phyloP scores from a whole-genome alignment of 2,888 invertebrate genomes.

The Andrena flavipes region DNA sequence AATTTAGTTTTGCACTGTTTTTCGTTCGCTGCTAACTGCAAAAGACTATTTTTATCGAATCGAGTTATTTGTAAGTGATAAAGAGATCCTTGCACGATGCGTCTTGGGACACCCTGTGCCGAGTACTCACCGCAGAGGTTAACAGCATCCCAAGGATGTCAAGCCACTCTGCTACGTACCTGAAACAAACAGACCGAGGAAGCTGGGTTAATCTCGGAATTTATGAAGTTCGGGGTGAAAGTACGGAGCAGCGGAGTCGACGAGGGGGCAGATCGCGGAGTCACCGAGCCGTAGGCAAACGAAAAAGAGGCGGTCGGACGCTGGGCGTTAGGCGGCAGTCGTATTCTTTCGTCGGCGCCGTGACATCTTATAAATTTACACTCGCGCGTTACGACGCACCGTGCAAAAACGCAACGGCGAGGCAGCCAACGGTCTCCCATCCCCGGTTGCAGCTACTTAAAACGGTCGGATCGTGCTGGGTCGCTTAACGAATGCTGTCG shows the following conservation, averaged over 20 bases:
- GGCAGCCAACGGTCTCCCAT: constrained; percentile 5
- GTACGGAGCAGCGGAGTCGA: neutral
- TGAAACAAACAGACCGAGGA: constrained; percentile 43
- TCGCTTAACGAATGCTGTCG: constrained; percentile 67
- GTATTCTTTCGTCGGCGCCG: constrained; percentile 29
- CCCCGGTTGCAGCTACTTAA: constrained; percentile 48
- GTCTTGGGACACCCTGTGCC: constrained; percentile 10
- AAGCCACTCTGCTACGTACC: constrained; percentile 42
- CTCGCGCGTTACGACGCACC: constrained; percentile 27
- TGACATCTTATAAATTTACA: constrained; percentile 62
- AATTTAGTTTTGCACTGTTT: too few relatives aligned
- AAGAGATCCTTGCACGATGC: neutral
- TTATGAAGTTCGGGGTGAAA: neutral
- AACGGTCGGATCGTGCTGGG: constrained; percentile 54
- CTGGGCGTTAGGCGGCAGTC: constrained; percentile 15
- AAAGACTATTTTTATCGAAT: too few relatives aligned
- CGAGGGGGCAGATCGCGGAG: constrained; percentile 30
- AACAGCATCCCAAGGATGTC: neutral
- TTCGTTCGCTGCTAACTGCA: too few relatives aligned
- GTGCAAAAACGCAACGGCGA: constrained; percentile 36
- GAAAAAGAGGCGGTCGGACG: constrained; percentile 23
- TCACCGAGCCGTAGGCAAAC: neutral
- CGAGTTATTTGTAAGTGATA: too few relatives aligned
- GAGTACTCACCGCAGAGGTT: constrained; percentile 13
- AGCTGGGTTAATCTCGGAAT: constrained; percentile 33